phyloP scores from a whole-genome alignment of 1,140 invertebrate species.

The Drosophila malerkotliana region DNA sequence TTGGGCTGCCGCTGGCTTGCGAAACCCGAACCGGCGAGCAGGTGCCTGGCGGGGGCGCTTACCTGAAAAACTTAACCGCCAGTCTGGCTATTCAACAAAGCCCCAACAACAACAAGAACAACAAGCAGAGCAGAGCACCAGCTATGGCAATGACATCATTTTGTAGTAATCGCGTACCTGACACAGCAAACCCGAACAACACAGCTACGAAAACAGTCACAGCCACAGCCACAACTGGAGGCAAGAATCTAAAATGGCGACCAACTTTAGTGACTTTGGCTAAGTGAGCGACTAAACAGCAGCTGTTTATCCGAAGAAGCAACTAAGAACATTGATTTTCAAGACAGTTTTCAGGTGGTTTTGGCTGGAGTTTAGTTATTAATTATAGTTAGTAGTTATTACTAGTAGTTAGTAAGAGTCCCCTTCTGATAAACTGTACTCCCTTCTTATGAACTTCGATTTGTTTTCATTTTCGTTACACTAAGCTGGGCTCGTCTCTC shows the following conservation, averaged over 20 bases:
- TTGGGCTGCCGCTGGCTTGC: slow-evolving; percentile 50
- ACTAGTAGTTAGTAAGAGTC: no score
- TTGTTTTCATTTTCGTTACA: slow-evolving; percentile 46
- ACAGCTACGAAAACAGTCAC: slow-evolving; percentile 56
- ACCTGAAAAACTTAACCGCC: slow-evolving; percentile 46
- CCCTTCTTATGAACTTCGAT: slow-evolving; percentile 31
- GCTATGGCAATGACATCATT: slow-evolving; percentile 74
- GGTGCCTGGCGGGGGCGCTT: slow-evolving; percentile 54
- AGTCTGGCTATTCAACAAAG: slow-evolving; percentile 59
- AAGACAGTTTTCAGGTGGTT: no score
- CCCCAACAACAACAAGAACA: slow-evolving; percentile 18
- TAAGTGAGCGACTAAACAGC: slow-evolving; percentile 38
- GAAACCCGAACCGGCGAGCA: slow-evolving; percentile 44
- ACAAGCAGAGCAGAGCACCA: not conserved
- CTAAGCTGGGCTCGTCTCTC: slow-evolving; percentile 32
- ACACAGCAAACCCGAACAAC: slow-evolving; percentile 44
- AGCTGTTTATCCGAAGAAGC: slow-evolving; percentile 23
- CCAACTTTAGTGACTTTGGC: slow-evolving; percentile 42
- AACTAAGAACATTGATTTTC: slow-evolving; percentile 12
- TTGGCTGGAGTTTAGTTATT: no score
- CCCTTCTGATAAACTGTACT: slow-evolving; percentile 31
- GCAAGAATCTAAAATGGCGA: slow-evolving; percentile 66
- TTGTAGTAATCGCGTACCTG: slow-evolving; percentile 51
- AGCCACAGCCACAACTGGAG: no score
- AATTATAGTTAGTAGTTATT: no score